phyloP scores from a whole-genome alignment of 2,888 invertebrate genomes.

The Megastigmus dorsalis region DNA sequence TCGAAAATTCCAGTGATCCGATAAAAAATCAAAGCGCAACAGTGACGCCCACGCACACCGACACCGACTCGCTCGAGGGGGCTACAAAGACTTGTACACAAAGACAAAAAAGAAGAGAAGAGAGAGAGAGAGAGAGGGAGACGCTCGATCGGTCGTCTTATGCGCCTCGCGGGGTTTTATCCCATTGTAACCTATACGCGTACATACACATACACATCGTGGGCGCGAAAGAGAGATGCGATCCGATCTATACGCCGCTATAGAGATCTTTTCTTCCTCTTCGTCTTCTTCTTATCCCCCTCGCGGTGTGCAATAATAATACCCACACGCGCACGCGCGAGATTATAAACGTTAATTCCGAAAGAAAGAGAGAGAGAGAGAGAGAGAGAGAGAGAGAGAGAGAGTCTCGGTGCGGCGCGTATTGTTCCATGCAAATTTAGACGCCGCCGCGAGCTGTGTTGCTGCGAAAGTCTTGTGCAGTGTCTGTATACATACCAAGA shows the following conservation, averaged over 20 bases:
- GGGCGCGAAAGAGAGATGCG: not conserved
- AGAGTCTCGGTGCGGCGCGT: not conserved
- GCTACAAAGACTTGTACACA: too few species aligned
- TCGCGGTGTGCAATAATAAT: constrained; percentile 31
- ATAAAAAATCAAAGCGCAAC: constrained; percentile 28
- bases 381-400: too few species aligned
- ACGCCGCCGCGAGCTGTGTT: too few species aligned
- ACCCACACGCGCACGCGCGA: not conserved
- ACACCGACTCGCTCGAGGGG: constrained; percentile 3
- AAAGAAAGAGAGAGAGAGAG: too few species aligned
- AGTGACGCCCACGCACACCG: constrained; percentile 10
- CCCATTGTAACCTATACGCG: constrained; percentile 10
- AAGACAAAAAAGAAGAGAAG: not conserved
- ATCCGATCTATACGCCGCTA: too few species aligned
- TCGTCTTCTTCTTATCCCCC: not conserved
- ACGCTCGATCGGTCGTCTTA: constrained; percentile 7
- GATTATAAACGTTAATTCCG: too few species aligned
- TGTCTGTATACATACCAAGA: not conserved
- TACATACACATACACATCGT: not conserved
- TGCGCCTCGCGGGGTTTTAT: constrained; percentile 6
- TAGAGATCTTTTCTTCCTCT: not conserved
- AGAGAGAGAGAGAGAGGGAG: not conserved
- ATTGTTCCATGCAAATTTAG: constrained; percentile 49
- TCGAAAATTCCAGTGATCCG: too few species aligned
- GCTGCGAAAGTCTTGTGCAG: not conserved